Percentiles rank a stretch among this genome's conserved stretches.
phyloP scores from a whole-genome alignment of 2,113 vertebrate genomes.

The rat (Rattus norvegicus) region DNA sequence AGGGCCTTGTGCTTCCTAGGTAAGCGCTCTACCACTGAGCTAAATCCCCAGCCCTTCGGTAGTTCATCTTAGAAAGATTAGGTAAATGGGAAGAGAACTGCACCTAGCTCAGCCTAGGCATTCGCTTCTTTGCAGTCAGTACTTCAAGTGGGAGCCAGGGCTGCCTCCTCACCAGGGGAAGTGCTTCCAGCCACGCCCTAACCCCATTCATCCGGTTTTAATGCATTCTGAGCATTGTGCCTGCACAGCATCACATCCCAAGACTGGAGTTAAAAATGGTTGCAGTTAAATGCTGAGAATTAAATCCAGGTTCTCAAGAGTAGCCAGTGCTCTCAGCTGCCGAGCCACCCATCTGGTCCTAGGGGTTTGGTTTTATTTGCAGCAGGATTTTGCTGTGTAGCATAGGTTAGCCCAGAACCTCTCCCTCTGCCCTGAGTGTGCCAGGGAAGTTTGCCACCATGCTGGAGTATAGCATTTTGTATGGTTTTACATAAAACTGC shows the following conservation, averaged over 20 bases:
- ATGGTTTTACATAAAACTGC: neutral
- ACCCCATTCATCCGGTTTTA: no score
- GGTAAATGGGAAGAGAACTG: neutral
- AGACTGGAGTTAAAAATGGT: neutral
- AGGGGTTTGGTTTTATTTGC: no score
- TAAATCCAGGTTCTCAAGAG: neutral
- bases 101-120: neutral
- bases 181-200: neutral
- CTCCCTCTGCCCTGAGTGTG: neutral
- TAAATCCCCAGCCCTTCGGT: no score
- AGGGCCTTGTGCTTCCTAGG: no score
- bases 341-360: neutral
- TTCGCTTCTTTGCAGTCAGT: no score
- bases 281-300: neutral
- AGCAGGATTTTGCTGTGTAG: neutral
- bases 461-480: rapidly evolving
- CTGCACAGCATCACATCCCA: neutral
- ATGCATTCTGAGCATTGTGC: neutral
- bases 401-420: neutral
- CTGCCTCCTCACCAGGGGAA: neutral
- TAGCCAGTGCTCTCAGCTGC: neutral
- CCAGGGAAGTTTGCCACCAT: neutral
- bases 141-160: neutral
- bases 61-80: neutral
- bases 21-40: no score